A percentile compares a stretch with the other conserved stretches of the same genome.
Conservation (phyloP, 2,888 invertebrate genomes). For the Hemaris fuciformis region DNA sequence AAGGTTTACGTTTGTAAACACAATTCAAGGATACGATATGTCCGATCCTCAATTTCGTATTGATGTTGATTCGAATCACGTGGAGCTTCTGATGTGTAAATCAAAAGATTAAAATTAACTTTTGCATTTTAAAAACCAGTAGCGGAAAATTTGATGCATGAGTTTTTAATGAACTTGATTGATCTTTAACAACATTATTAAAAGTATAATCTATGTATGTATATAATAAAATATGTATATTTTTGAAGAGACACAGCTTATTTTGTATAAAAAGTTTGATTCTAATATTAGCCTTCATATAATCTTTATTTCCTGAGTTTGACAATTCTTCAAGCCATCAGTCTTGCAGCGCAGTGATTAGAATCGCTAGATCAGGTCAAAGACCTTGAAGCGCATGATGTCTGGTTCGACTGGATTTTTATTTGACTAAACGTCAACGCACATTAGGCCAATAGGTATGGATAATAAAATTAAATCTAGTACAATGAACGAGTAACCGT, state of each 20-base stretch:
- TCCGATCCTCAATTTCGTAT: background rate
- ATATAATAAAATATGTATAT: too few relatives aligned
- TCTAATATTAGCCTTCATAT: background rate
- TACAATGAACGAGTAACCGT: too few relatives aligned
- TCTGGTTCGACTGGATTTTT: background rate
- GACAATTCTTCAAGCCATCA: background rate
- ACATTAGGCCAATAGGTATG: background rate
- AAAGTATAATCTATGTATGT: too few relatives aligned
- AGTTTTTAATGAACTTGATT: too few relatives aligned
- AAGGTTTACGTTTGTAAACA: constrained; percentile 34
- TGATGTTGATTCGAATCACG: background rate
- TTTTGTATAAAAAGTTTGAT: too few relatives aligned
- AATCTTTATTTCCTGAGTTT: background rate
- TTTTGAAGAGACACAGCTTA: too few relatives aligned
- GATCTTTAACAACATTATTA: too few relatives aligned
- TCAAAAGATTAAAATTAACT: background rate
- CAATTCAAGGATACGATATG: background rate
- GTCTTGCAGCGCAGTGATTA: background rate
- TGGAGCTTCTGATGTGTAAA: background rate
- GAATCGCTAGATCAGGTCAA: background rate
- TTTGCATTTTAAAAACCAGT: too few relatives aligned
- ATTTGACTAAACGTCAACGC: background rate
- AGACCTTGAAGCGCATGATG: background rate
- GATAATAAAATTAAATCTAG: too few relatives aligned
- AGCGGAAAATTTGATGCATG: too few relatives aligned